Conservation (phyloP, 1,140 invertebrate genomes). For the Cydia fagiglandana region DNA sequence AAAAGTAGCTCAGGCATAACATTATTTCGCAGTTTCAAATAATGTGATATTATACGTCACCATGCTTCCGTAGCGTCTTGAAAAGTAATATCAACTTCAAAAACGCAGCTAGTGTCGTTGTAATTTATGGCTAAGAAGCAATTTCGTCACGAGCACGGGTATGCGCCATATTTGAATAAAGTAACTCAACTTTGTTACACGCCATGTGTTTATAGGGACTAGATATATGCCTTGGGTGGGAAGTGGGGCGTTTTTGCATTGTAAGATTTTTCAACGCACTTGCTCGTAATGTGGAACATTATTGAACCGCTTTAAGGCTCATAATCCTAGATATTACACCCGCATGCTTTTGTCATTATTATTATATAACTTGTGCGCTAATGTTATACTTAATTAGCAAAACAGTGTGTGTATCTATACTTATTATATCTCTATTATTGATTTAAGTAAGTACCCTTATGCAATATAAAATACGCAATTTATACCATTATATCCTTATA, state of each 20-base stretch:
- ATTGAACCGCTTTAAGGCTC: too few relatives aligned
- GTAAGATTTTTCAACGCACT: background rate
- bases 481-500: too few relatives aligned
- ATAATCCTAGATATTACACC: too few relatives aligned
- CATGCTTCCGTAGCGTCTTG: background rate
- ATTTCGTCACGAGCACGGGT: background rate
- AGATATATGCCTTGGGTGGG: background rate
- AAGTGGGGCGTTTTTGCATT: background rate
- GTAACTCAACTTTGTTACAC: background rate
- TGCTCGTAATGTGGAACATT: too few relatives aligned
- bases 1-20: background rate
- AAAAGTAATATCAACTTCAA: conserved; percentile 21
- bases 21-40: conserved; percentile 19
- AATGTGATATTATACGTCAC: conserved; percentile 9
- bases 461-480: too few relatives aligned
- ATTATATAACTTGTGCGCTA: too few relatives aligned
- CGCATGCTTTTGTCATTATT: too few relatives aligned
- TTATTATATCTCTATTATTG: too few relatives aligned
- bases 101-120: background rate
- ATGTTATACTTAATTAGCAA: too few relatives aligned
- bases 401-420: too few relatives aligned
- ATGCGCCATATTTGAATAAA: conserved; percentile 5
- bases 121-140: conserved; percentile 16
- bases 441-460: too few relatives aligned
- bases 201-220: background rate